A percentile compares a stretch with the other conserved stretches of the same genome.
Conservation (phyloP, 1,140 invertebrate species). For the Calosoma granatense region DNA sequence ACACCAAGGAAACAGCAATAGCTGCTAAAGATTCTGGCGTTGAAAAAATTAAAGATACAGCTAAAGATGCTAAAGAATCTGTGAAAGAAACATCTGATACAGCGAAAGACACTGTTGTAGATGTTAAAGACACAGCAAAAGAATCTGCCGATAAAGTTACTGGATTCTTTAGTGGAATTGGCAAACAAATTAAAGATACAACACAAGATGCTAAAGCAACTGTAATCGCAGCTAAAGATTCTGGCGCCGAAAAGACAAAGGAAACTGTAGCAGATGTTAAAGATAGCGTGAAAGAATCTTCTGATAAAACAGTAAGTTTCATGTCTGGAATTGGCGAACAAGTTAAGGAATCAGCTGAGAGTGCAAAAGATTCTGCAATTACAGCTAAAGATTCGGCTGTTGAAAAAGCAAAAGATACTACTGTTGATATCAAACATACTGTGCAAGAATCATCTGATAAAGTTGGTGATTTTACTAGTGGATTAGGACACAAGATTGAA, state of each 20-base stretch:
- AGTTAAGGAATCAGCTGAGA: neutral
- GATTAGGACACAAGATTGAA: neutral
- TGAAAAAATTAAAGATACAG: neutral
- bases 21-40: neutral
- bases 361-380: neutral
- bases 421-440: neutral
- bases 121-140: neutral
- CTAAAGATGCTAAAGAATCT: neutral
- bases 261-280: neutral
- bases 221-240: conserved; percentile 11
- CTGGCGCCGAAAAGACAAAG: neutral
- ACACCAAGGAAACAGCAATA: neutral
- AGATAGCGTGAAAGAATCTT: neutral
- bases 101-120: neutral
- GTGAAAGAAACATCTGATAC: neutral
- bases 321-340: neutral
- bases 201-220: neutral
- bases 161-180: neutral
- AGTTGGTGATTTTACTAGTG: neutral
- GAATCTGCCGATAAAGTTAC: neutral
- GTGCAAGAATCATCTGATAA: neutral
- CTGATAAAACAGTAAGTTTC: neutral
- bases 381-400: conserved; percentile 10
- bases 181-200: neutral
- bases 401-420: neutral